Base-by-base conservation (phyloP, 1,140 invertebrate genomes). In the Luehdorfia chinensis region DNA sequence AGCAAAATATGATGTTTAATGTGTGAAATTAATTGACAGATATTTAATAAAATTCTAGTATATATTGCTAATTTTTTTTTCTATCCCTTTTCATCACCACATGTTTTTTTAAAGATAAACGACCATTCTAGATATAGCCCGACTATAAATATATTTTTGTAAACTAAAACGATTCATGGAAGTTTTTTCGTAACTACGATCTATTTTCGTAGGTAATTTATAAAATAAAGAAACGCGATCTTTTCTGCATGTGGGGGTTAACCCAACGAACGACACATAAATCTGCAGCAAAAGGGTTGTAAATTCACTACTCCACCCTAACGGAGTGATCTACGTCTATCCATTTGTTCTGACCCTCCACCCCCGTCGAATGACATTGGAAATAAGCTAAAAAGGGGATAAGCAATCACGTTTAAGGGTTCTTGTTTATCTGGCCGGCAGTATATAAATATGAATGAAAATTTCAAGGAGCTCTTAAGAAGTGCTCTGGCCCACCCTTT, bases 201-300 rank as follows among this genome's bases (percentile, higher is more conserved):
- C 66, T 76, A 78, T 76, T 79, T 79, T 59, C 25, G 67, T 50
- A 47, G 46, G 59, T 67, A 65, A 80, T 78, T 78, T 76, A 77
- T 78, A 78, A 76, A 77, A 66, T 61, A 66, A 78, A 76, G 73
- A 77, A 84, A 80, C 65, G 45, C 61, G 73, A 80, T 77, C 75
- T 73, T 68, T 72, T 73, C 72, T 75, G 75, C 73, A 75, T 75
- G 67, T 64, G 67, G 59, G 71, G 73, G 73, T 73, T 75, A 62
- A 61, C 50, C 59, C 50, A 58, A 44, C 51, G 51, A 59, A 61
- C 65, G 68, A 31, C 55, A 66, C 73, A 80, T 84, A 84, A 84
- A 84, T 84, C 71, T 74, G 69, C 53, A 52, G 36, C 45, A 43
- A 75, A 78, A 78, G 76, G 76, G 79, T 84, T 78, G 76, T 84